These are phyloP conservation scores for Conchocele bisecta DNA, from an alignment of 2,888 invertebrate genomes.

Conservation along the genomic window DNA sequence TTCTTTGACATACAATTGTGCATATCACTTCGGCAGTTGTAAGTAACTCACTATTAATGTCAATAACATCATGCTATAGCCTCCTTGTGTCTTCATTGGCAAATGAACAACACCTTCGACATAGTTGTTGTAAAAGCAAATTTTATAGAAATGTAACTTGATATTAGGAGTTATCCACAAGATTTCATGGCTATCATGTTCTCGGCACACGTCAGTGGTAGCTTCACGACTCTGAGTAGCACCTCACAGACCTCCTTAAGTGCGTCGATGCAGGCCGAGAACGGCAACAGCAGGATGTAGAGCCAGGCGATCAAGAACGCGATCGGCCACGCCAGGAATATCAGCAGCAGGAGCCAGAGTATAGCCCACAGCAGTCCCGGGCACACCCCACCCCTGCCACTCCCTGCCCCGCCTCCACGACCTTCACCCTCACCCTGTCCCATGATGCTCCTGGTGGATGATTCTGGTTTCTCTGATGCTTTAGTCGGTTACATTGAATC, in stretches of 20 bases:
- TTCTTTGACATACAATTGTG: no score
- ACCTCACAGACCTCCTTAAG: constrained; percentile 76
- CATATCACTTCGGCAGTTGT: no score
- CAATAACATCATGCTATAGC: no score
- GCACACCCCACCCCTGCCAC: constrained; percentile 58
- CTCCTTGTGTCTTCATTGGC: no score
- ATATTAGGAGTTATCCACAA: constrained; percentile 66
- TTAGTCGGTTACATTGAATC: background rate
- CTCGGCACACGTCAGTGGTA: constrained; percentile 78
- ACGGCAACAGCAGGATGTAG: constrained; percentile 81
- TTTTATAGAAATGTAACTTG: no score
- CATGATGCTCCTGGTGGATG: constrained; percentile 34
- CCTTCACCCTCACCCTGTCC: constrained; percentile 69
- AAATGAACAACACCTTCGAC: no score
- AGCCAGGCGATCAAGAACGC: constrained; percentile 79
- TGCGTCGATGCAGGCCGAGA: constrained; percentile 74
- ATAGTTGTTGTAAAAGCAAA: no score
- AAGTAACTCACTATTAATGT: no score
- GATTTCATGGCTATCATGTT: constrained; percentile 81
- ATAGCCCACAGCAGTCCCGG: constrained; percentile 78
- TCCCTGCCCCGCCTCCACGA: constrained; percentile 61
- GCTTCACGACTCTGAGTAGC: constrained; percentile 77
- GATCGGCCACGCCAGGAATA: constrained; percentile 80
- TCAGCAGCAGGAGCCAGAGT: constrained; percentile 79
- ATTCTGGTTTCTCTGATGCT: background rate